A percentile compares a stretch with the other conserved stretches of the same genome.
phyloP scores from a whole-genome alignment of 1,140 invertebrate genomes.

The Hyles euphorbiae region DNA sequence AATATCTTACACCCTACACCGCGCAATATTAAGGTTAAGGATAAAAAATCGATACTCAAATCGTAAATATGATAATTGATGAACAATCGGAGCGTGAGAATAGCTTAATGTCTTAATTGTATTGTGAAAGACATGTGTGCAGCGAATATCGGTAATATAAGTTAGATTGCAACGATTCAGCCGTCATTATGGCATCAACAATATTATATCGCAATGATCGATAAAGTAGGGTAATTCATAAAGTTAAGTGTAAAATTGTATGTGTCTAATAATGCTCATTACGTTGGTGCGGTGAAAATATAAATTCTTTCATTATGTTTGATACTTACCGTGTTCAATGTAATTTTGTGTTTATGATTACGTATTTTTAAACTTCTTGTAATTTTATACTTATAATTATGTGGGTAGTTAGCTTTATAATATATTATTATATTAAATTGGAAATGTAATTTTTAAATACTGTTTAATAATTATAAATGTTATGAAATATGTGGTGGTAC shows the following conservation, averaged over 20 bases:
- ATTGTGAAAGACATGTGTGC: constrained; percentile 5
- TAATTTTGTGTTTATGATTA: too few species aligned
- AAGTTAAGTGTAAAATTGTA: neutral
- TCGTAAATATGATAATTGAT: constrained; percentile 42
- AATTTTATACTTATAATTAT: too few species aligned
- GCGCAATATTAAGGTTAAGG: constrained; percentile 65
- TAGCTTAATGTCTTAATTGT: constrained; percentile 20
- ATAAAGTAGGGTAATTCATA: constrained; percentile 5
- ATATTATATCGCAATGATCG: constrained; percentile 3
- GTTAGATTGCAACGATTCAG: constrained; percentile 3
- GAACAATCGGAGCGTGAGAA: constrained; percentile 49
- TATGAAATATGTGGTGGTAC: too few species aligned
- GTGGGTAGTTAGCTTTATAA: too few species aligned
- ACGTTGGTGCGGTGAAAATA: too few species aligned
- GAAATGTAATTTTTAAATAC: too few species aligned
- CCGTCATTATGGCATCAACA: neutral
- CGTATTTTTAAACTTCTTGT: too few species aligned
- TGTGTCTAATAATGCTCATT: neutral
- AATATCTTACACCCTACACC: constrained; percentile 50
- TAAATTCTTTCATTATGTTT: too few species aligned
- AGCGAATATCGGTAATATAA: neutral
- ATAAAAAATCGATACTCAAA: constrained; percentile 44
- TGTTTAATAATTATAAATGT: too few species aligned
- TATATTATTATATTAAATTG: too few species aligned
- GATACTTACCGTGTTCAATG: too few species aligned